A percentile compares a stretch with the other conserved stretches of the same genome.
phyloP scores from a whole-genome alignment of 2,797 vertebrate species.

The Danionella dracula region DNA sequence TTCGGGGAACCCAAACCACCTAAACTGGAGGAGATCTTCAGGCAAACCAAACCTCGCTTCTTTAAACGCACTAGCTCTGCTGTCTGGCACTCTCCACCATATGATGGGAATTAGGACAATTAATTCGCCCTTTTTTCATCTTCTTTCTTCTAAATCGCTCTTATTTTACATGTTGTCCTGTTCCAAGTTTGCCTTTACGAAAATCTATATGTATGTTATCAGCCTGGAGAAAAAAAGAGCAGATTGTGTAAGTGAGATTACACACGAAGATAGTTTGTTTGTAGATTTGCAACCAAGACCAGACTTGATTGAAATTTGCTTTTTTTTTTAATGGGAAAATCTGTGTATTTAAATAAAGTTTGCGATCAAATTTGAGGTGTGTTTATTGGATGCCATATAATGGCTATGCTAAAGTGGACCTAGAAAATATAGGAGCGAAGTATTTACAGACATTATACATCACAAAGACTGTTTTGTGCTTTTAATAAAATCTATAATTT shows the following conservation, averaged over 20 bases:
- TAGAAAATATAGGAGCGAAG: background rate
- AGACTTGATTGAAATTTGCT: no score
- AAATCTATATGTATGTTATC: slow-evolving; percentile 17
- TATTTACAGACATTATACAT: background rate
- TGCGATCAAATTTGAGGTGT: no score
- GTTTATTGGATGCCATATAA: no score
- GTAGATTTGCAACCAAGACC: no score
- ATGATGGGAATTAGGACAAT: slow-evolving; percentile 16
- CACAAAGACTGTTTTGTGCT: background rate
- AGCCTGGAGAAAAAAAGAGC: background rate
- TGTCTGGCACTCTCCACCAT: slow-evolving; percentile 85
- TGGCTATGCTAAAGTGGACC: background rate
- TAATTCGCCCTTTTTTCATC: background rate
- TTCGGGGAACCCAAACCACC: slow-evolving; percentile 76
- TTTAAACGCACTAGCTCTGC: slow-evolving; percentile 94
- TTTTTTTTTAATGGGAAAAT: background rate
- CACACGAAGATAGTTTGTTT: no score
- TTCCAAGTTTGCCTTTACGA: slow-evolving; percentile 19
- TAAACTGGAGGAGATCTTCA: slow-evolving; percentile 83
- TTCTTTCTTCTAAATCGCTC: background rate
- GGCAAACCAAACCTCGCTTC: slow-evolving; percentile 89
- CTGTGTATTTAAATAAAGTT: background rate
- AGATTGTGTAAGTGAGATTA: no score
- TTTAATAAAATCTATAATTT: no score
- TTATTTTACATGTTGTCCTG: slow-evolving; percentile 13